A percentile compares a stretch with the other conserved stretches of the same genome.
Evolutionary conservation across 2,113 vertebrate species (phyloP).

Genomic region (Phoxinus phoxinus): DNA sequence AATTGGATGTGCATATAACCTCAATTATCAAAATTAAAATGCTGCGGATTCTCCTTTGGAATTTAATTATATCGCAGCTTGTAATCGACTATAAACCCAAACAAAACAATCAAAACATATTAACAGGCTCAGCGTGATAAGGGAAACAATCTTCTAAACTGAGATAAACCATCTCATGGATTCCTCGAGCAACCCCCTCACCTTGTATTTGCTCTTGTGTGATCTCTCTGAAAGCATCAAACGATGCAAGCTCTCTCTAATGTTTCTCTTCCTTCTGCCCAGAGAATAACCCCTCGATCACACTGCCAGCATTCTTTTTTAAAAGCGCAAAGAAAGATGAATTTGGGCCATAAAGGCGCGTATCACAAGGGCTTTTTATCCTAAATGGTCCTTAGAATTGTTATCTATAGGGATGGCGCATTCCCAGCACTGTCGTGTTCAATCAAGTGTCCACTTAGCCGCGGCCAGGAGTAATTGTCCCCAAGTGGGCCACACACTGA

Average conservation of each 20-base stretch:
- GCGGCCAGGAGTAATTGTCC: conserved; percentile 99
- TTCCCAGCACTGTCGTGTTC: conserved; percentile 95
- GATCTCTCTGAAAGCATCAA: conserved; percentile 32
- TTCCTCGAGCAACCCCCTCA: conserved; percentile 56
- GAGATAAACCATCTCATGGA: conserved; percentile 32
- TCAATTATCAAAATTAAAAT: conserved; percentile 29
- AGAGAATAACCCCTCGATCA: conserved; percentile 77
- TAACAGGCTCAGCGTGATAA: conserved; percentile 49
- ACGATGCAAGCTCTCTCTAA: conserved; percentile 57
- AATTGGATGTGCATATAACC: conserved; percentile 46
- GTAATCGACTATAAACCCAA: conserved; percentile 46
- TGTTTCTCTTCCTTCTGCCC: conserved; percentile 73
- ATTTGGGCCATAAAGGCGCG: conserved; percentile 98
- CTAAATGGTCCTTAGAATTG: conserved; percentile 99
- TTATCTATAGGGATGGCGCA: conserved; percentile 96
- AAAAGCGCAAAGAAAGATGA: conserved; percentile 98
- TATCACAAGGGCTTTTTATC: conserved; percentile 99
- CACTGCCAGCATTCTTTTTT: conserved; percentile 79
- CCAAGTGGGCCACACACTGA: conserved; percentile 98
- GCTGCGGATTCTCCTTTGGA: conserved; percentile 8
- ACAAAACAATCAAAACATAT: conserved; percentile 48
- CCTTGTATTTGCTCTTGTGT: conserved; percentile 76
- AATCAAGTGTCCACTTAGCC: conserved; percentile 99
- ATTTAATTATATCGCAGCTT: conserved; percentile 57
- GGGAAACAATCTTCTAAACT: conserved; percentile 44